These are phyloP conservation scores for Cynoglossus semilaevis DNA, from an alignment of 2,113 vertebrate genomes.

Conservation along the genomic window DNA sequence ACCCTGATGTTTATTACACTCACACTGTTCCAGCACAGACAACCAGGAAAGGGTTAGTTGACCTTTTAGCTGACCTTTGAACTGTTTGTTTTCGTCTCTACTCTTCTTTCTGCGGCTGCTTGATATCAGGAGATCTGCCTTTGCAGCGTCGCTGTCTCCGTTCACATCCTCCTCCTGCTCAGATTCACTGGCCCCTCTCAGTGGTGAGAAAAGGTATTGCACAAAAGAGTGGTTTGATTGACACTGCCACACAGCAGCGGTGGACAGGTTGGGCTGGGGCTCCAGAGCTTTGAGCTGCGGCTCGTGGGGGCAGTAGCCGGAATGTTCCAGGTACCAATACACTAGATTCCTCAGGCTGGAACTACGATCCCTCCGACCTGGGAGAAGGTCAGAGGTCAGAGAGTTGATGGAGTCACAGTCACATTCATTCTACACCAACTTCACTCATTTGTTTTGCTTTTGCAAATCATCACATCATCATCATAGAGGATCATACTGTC, in stretches of 20 bases:
- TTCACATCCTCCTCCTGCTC: conserved; percentile 61
- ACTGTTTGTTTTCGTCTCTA: conserved; percentile 45
- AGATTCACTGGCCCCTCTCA: conserved; percentile 76
- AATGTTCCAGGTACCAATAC: conserved; percentile 88
- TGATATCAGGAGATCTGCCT: background rate
- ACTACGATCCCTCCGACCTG: conserved; percentile 77
- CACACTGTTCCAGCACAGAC: too few species aligned
- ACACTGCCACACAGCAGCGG: conserved; percentile 86
- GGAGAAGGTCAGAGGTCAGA: background rate
- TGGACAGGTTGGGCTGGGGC: conserved; percentile 77
- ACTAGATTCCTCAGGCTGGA: conserved; percentile 83
- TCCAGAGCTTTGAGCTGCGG: conserved; percentile 82
- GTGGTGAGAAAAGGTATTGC: conserved; percentile 82
- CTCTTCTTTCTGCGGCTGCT: conserved; percentile 13
- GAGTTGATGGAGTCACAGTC: too few species aligned
- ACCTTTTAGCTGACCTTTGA: conserved; percentile 48
- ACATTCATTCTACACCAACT: too few species aligned
- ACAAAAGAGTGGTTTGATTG: conserved; percentile 84
- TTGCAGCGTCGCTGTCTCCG: conserved; percentile 12
- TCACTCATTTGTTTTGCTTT: too few species aligned
- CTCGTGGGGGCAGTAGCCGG: conserved; percentile 82
- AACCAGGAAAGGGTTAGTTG: too few species aligned
- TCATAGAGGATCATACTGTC: too few species aligned
- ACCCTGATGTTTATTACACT: background rate
- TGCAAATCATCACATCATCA: too few species aligned